phyloP scores from a whole-genome alignment of 37 sponge, comb jelly and placozoan species.

The Oopsacas minuta region DNA sequence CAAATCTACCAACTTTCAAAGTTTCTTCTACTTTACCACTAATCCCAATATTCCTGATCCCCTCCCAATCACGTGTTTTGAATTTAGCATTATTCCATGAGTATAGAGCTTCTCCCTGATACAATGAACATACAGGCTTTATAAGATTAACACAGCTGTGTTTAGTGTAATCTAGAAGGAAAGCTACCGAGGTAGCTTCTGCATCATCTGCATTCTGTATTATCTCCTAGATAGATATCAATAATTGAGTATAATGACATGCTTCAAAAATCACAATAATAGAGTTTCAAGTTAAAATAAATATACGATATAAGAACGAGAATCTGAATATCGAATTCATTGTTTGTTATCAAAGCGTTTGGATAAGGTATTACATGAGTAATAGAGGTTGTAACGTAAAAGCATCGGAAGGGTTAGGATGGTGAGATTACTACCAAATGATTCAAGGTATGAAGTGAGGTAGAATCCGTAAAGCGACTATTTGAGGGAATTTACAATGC shows the following conservation, averaged over 20 bases:
- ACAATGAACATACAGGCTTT: not conserved
- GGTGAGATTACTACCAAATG: too few species aligned
- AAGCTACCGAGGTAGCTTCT: slow-evolving; percentile 47
- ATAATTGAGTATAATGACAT: not conserved
- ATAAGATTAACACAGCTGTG: slow-evolving; percentile 14
- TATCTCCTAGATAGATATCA: not conserved
- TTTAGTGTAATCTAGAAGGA: slow-evolving; percentile 53
- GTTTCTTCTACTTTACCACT: not conserved
- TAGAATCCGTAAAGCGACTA: too few species aligned
- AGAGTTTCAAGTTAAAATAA: too few species aligned
- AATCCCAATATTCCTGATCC: not conserved
- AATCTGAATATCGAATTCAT: too few species aligned
- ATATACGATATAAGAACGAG: too few species aligned
- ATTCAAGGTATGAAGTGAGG: too few species aligned
- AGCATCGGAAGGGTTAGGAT: too few species aligned
- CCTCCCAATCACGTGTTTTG: not conserved
- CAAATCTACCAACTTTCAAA: not conserved
- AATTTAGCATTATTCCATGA: not conserved
- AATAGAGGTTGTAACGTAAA: too few species aligned
- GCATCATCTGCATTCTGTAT: slow-evolving; percentile 90
- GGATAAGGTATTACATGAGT: too few species aligned
- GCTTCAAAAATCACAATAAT: not conserved
- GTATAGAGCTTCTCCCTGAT: not conserved
- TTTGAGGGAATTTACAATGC: too few species aligned
- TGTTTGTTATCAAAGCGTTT: too few species aligned